Base-by-base conservation (phyloP, 2,113 vertebrate species). In the Gambusia affinis region DNA sequence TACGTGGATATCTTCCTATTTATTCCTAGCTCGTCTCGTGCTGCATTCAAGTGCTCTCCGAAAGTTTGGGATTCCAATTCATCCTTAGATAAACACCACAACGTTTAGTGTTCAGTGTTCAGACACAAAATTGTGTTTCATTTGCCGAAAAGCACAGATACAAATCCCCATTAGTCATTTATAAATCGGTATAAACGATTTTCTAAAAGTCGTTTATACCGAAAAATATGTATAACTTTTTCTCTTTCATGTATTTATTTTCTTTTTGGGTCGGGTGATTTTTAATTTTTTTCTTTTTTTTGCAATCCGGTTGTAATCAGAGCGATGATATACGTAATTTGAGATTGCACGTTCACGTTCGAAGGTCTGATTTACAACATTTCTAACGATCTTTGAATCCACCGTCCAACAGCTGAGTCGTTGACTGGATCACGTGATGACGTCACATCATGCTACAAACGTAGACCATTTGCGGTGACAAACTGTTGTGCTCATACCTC, bases 1-100 rank as follows among this genome's bases (percentile, higher is more conserved):
- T 68, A 92, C 91, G 91, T 92, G 91, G 86, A 91, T 86, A 19
- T 83, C 86, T 86, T 90, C 87, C 86, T 91, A 87, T 78, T 81
- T 88, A 84, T 79, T 79, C 77, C 75, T 84, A 61, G 31, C 75
- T 84, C 67, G 71, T 88, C 72, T 60, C 72, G 42, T 88, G 91
- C 3, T 88, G 81, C 91, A 0, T 92, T 92, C 87, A 88, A 4
- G 8, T 31, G 30, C 82, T 62, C 3, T 1, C 12, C 4, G 27
- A 60, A 73, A 79, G 44, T 64, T 75, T 4, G 1, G 8, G 51
- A 0, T 66, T 73, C 3, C 3, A 4, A 0, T 0, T 3, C 47
- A n/a, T 1, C 12, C 0, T 17, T 3, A 12, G 2, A 28, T 6
- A 5, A 8, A 60, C 37, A 28, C 12, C 22, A 54, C 47, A 6